Percentiles rank a stretch among this genome's conserved stretches.
Evolutionary conservation across 1,140 invertebrate genomes (phyloP).

Genomic region (Brachionus calyciflorus): DNA sequence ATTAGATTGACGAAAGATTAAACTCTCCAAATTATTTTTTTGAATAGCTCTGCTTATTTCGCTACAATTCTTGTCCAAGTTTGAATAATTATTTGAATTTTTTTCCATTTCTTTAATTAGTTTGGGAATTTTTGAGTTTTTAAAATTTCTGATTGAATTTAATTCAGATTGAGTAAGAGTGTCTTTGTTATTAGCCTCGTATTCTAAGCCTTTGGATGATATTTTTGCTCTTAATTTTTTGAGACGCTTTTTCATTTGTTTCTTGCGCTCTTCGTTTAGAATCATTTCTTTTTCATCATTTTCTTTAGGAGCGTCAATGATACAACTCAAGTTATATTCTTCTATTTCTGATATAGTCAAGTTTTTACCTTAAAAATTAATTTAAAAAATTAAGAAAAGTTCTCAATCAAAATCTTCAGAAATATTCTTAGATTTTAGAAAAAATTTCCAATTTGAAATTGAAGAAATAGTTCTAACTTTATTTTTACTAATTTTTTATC

Average conservation of each 20-base stretch:
- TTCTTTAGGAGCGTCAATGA: background rate
- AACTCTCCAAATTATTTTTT: background rate
- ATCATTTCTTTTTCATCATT: background rate
- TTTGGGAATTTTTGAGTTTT: slow-evolving; percentile 14
- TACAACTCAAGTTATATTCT: slow-evolving; percentile 49
- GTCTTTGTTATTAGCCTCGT: background rate
- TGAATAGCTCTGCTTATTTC: background rate
- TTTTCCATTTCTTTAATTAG: slow-evolving; percentile 37
- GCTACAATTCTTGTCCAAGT: background rate
- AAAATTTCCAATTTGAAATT: no score
- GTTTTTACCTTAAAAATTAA: no score
- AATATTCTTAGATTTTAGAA: no score
- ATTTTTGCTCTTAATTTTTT: slow-evolving; percentile 25
- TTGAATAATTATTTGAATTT: background rate
- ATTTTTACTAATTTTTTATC: no score
- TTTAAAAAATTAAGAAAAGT: no score
- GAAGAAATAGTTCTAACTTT: no score
- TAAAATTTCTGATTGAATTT: background rate
- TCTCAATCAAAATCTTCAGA: no score
- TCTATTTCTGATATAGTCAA: slow-evolving; percentile 68
- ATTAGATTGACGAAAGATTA: background rate
- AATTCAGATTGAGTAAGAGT: background rate
- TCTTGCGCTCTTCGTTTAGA: slow-evolving; percentile 1
- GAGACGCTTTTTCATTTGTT: background rate
- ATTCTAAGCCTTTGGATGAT: slow-evolving; percentile 1